Evolutionary conservation across 2,113 vertebrate species (phyloP), one percentile per base, ranked within the genome.

Genomic region (Lepus europaeus): DNA sequence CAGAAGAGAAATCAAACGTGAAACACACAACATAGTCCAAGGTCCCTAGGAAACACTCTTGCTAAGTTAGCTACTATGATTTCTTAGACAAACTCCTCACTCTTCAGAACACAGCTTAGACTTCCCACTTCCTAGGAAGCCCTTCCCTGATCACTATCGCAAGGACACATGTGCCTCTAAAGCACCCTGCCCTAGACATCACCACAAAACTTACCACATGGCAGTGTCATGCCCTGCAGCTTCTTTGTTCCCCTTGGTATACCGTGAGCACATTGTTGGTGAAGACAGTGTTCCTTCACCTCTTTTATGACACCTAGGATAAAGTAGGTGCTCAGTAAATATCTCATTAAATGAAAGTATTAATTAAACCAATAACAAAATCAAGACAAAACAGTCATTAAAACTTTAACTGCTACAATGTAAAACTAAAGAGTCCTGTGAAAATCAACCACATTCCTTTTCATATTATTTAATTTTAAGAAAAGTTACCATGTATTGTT

Each of bases 371-470:
- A 70, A 36, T 10, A 76, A 70, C 9, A 14, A 82, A 70, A 86
- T 66, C 53, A 68, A 95, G 78, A 76, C 59, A 90, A 92, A 87
- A 49, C 66, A n/a, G 27, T 78, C 59, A 5, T 76, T 72, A 69
- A 91, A 88, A 49, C 5, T 19, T 27, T 31, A 45, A 70, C 22
- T 9, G 33, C 31, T 25, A 27, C 31, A 51, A 17, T 49, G 23
- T 31, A 36, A 83, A 20, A 83, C 13, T 20, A 77, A 45, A 53
- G 20, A 53, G 45, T 86, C 6, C 0, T 25, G 3, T 77, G 13
- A 5, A 19, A 66, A 59, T 8, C 53, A 90, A 72, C 8, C n/a
- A 77, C n/a, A 59, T 87, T 68, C 19, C 7, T 89, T 92, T 82
- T 82, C 29, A 78, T 22, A 91, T 70, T 61, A 33, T 76, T 70